A percentile compares a stretch with the other conserved stretches of the same genome.
Conservation (phyloP, 2,888 invertebrate species). For the Heliconius ismenius region DNA sequence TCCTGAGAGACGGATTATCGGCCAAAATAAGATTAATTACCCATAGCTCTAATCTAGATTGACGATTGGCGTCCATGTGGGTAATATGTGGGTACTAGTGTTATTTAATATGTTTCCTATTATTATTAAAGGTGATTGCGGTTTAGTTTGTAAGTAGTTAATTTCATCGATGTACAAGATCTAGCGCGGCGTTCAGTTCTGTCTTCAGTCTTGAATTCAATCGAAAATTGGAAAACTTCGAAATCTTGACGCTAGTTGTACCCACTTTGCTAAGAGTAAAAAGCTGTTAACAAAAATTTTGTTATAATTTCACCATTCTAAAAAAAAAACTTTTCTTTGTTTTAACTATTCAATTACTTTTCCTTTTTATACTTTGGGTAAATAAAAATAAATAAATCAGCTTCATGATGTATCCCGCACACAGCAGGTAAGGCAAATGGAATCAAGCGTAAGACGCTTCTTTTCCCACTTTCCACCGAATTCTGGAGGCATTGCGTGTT, state of each 20-base stretch:
- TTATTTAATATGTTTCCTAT: conserved; percentile 14
- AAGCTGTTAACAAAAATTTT: background rate
- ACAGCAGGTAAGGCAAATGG: too few relatives aligned
- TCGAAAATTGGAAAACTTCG: too few relatives aligned
- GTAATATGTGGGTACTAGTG: conserved; percentile 8
- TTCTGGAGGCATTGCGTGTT: too few relatives aligned
- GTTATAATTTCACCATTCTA: background rate
- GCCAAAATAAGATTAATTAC: conserved; percentile 69
- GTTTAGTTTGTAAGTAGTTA: background rate
- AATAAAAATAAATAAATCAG: too few relatives aligned
- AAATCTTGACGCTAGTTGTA: background rate
- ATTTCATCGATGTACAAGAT: background rate
- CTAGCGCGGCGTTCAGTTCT: background rate
- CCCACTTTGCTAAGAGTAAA: background rate
- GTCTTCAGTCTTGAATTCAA: background rate
- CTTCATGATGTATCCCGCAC: too few relatives aligned
- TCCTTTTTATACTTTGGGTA: background rate
- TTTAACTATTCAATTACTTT: background rate
- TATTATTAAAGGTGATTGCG: background rate
- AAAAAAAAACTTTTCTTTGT: background rate
- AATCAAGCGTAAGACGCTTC: too few relatives aligned
- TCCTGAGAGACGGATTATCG: conserved; percentile 62
- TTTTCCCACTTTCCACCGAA: too few relatives aligned
- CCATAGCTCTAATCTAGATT: conserved; percentile 34
- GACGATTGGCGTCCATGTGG: conserved; percentile 30